A percentile compares a stretch with the other conserved stretches of the same genome.
Evolutionary conservation across 2,888 invertebrate species (phyloP).

Genomic region (Parapristionchus giblindavisi): DNA sequence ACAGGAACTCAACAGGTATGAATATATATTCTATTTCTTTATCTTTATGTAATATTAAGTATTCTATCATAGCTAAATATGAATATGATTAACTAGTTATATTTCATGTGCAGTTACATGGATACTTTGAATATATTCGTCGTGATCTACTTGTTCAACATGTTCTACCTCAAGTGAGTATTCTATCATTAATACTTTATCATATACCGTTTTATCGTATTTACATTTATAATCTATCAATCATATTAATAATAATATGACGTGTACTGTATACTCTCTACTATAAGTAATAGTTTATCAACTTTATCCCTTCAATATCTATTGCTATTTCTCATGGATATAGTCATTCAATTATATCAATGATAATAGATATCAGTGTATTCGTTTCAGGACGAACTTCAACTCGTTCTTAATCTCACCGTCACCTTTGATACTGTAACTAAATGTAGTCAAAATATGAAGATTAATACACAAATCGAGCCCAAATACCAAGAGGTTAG

Average conservation of each 20-base stretch:
- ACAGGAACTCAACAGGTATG: conserved; percentile 69
- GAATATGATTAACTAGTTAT: neutral
- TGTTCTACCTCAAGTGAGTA: conserved; percentile 38
- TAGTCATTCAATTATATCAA: neutral
- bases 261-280: too few species aligned
- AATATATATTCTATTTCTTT: neutral
- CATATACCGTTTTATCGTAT: too few species aligned
- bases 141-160: conserved; percentile 64
- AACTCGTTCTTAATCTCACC: conserved; percentile 61
- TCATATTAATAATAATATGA: too few species aligned
- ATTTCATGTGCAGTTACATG: conserved; percentile 61
- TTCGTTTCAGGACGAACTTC: conserved; percentile 59
- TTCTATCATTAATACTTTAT: neutral
- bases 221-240: too few species aligned
- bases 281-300: too few species aligned
- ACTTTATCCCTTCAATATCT: too few species aligned
- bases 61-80: neutral
- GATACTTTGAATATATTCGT: conserved; percentile 69
- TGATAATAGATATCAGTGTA: neutral
- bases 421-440: conserved; percentile 68
- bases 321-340: neutral
- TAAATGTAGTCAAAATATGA: conserved; percentile 52
- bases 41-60: neutral
- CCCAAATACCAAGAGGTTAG: conserved; percentile 47
- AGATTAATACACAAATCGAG: conserved; percentile 42